A percentile compares a stretch with the other conserved stretches of the same genome.
These are phyloP conservation scores for Zosterops hypoxanthus DNA, from an alignment of 2,113 vertebrate species.

Conservation along the genomic window DNA sequence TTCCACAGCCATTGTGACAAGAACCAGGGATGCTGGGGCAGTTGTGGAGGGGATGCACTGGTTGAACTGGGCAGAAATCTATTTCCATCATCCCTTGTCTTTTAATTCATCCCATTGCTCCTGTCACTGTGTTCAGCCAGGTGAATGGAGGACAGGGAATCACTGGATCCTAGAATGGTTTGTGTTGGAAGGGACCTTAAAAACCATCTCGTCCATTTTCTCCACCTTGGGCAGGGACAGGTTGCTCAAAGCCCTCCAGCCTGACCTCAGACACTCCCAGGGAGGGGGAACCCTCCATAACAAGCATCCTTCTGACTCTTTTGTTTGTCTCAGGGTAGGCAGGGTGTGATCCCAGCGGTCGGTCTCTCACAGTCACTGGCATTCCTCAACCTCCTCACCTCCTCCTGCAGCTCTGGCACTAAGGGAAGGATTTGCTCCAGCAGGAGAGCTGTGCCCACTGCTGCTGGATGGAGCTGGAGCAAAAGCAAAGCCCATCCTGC, in stretches of 20 bases:
- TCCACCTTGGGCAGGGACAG: background rate
- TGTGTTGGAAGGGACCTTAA: background rate
- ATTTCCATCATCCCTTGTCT: too few species aligned
- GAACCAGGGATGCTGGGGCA: background rate
- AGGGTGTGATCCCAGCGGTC: background rate
- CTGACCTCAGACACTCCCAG: background rate
- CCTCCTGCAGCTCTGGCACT: background rate
- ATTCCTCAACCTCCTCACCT: background rate
- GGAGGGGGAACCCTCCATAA: background rate
- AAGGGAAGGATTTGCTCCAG: background rate
- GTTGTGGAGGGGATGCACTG: background rate
- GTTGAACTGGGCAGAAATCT: background rate
- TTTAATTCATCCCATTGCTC: background rate
- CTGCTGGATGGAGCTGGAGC: background rate
- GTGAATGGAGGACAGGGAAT: background rate
- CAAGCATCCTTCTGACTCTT: accelerated
- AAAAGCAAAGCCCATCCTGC: background rate
- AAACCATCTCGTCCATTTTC: too few species aligned
- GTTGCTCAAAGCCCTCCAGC: background rate
- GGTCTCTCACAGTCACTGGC: background rate
- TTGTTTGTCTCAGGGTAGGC: background rate
- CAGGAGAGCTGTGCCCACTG: background rate
- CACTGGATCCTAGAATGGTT: too few species aligned
- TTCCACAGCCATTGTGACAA: background rate
- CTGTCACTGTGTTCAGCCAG: background rate